These are phyloP conservation scores for Ianthella basta DNA, from an alignment of 37 sponge, comb jelly and placozoan species.

Conservation along the genomic window DNA sequence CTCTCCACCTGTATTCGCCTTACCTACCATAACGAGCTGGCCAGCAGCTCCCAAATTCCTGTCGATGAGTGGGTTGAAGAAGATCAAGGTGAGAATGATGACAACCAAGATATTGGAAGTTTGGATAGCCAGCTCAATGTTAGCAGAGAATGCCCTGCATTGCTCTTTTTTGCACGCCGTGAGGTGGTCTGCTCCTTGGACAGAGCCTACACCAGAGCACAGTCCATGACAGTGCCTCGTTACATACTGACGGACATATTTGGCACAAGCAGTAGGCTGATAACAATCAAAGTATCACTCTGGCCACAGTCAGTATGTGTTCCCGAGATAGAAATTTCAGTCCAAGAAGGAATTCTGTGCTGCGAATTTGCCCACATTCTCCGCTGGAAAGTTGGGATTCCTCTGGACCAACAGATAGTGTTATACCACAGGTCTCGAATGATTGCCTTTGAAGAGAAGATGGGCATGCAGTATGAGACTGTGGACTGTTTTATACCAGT, in stretches of 20 bases:
- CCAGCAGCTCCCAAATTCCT: neutral
- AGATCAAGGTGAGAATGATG: neutral
- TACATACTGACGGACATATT: slow-evolving; percentile 18
- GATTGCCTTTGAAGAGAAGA: neutral
- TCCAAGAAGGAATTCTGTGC: slow-evolving; percentile 41
- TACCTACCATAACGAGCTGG: neutral
- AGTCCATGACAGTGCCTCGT: slow-evolving; percentile 12
- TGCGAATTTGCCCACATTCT: slow-evolving; percentile 44
- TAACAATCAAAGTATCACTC: neutral
- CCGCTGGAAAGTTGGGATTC: slow-evolving; percentile 10
- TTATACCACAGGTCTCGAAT: slow-evolving; percentile 38
- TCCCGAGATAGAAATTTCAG: neutral
- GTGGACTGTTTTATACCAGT: slow-evolving; percentile 51
- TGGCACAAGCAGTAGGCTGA: neutral
- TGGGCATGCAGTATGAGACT: neutral
- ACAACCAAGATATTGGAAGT: neutral
- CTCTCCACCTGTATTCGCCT: slow-evolving; percentile 46
- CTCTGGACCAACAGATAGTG: neutral
- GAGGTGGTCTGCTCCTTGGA: slow-evolving; percentile 34
- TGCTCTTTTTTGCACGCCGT: slow-evolving; percentile 19
- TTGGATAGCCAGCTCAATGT: no score
- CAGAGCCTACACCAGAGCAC: neutral
- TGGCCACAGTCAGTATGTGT: slow-evolving; percentile 34
- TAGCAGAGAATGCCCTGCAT: neutral
- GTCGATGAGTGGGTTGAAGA: neutral